These are phyloP conservation scores for Camponotus pennsylvanicus DNA, from an alignment of 1,140 invertebrate genomes.

Conservation along the genomic window DNA sequence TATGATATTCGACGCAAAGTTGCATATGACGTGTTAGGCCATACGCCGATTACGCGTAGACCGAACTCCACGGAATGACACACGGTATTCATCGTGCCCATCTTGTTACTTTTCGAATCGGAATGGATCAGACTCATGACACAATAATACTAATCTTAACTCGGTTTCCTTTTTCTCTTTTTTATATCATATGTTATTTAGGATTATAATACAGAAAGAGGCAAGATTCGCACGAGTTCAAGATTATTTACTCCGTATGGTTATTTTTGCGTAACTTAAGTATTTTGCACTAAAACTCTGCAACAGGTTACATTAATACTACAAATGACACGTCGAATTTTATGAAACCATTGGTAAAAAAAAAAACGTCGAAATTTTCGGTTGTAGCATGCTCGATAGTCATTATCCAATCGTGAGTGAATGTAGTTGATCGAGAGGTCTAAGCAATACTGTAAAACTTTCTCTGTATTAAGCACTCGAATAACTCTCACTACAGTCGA, in stretches of 20 bases:
- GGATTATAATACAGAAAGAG: neutral
- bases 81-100: constrained; percentile 13
- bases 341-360: neutral
- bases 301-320: neutral
- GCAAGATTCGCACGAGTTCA: neutral
- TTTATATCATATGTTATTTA: neutral
- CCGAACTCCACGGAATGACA: constrained; percentile 46
- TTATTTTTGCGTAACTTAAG: neutral
- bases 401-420: neutral
- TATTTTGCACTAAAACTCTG: neutral
- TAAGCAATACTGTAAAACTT: constrained; percentile 9
- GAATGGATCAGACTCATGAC: neutral
- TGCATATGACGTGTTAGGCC: constrained; percentile 40
- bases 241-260: too few species aligned
- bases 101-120: neutral
- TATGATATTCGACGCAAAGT: constrained; percentile 22
- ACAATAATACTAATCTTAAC: neutral
- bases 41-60: constrained; percentile 43
- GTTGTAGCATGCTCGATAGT: too few species aligned
- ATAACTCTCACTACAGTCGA: neutral
- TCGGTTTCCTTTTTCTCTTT: neutral
- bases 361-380: neutral
- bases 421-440: neutral
- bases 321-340: neutral
- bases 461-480: neutral